A percentile compares a stretch with the other conserved stretches of the same genome.
Conservation (phyloP, 2,888 invertebrate species). For the Griposia aprilina region DNA sequence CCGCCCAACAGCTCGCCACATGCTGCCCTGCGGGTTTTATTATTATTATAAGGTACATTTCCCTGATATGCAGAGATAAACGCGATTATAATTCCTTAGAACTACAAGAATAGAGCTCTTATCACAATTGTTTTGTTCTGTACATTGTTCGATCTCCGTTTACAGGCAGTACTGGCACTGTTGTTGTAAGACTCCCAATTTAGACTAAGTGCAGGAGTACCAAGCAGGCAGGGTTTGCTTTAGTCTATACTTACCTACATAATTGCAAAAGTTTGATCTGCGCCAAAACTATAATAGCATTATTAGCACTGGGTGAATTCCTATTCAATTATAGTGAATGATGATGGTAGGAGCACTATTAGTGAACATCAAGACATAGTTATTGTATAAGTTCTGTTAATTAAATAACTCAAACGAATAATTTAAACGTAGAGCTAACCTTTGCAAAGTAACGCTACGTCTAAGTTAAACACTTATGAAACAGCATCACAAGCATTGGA, state of each 20-base stretch:
- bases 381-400: background rate
- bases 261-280: background rate
- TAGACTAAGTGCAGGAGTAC: too few relatives aligned
- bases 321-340: background rate
- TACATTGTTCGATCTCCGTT: background rate
- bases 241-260: background rate
- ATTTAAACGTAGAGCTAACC: background rate
- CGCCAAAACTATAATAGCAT: background rate
- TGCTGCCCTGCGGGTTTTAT: too few relatives aligned
- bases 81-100: background rate
- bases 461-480: constrained; percentile 14
- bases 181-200: too few relatives aligned
- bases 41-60: too few relatives aligned
- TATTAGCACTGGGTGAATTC: background rate
- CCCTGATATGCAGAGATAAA: background rate
- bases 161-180: too few relatives aligned
- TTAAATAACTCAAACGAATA: background rate
- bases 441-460: background rate
- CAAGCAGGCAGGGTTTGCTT: background rate
- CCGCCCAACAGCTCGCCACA: too few relatives aligned
- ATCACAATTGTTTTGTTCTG: background rate
- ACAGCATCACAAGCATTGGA: background rate
- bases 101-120: background rate
- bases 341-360: background rate
- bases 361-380: background rate